Percentiles rank a stretch among this genome's conserved stretches.
Conservation (phyloP, 2,888 invertebrate genomes). For the Stictocephala bisonia region DNA sequence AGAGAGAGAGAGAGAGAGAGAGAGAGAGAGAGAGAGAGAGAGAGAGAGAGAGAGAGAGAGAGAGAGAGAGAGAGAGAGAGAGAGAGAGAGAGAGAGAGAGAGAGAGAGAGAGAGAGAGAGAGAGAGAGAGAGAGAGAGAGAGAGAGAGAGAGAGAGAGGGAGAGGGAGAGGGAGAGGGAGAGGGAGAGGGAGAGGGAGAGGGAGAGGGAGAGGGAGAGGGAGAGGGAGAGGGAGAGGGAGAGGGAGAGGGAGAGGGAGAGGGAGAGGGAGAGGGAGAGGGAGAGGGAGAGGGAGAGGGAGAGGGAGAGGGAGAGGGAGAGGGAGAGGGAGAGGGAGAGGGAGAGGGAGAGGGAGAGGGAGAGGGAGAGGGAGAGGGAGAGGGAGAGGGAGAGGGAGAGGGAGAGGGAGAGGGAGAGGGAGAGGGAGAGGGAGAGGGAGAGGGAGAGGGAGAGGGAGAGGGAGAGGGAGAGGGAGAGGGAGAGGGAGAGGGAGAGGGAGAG, state of each 20-base stretch:
- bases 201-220: neutral
- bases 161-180: neutral
- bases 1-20: too few relatives aligned
- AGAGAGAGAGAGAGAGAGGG: neutral
- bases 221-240: neutral
- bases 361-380: slow-evolving; percentile 13
- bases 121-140: neutral
- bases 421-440: too few relatives aligned
- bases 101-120: slow-evolving; percentile 32
- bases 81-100: slow-evolving; percentile 42
- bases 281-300: neutral
- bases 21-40: too few relatives aligned
- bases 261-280: neutral
- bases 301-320: slow-evolving; percentile 12
- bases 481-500: slow-evolving; percentile 10
- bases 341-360: neutral
- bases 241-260: neutral
- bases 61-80: slow-evolving; percentile 7
- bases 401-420: too few relatives aligned
- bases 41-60: too few relatives aligned
- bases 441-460: too few relatives aligned
- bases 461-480: too few relatives aligned
- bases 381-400: neutral
- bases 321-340: slow-evolving; percentile 44
- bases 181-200: neutral